Conservation (phyloP, 2,797 vertebrate genomes). For the Microctenopoma steveboyesi region DNA sequence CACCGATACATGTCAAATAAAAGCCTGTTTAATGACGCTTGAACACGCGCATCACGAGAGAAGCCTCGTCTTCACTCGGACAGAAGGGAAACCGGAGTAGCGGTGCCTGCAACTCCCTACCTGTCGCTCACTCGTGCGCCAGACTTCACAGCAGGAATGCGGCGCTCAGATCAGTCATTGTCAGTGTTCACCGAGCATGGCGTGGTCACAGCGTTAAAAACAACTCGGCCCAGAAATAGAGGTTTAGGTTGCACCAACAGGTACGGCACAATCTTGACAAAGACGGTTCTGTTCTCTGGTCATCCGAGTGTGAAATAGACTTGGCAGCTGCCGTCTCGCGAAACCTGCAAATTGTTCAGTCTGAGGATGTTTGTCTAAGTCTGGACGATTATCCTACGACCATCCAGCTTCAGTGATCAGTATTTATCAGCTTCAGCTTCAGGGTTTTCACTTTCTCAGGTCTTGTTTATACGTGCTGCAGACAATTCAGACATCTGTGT, state of each 20-base stretch:
- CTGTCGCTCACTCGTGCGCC: conserved; percentile 70
- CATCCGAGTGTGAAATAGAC: conserved; percentile 69
- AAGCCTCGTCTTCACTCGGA: conserved; percentile 25
- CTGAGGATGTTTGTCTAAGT: not conserved
- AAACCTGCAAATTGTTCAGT: conserved; percentile 16
- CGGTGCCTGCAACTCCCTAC: conserved; percentile 51
- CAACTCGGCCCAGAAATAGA: conserved; percentile 73
- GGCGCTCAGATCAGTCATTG: conserved; percentile 78
- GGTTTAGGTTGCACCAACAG: conserved; percentile 78
- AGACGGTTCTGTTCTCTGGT: conserved; percentile 59
- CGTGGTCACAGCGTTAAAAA: conserved; percentile 75
- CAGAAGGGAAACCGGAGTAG: conserved; percentile 54
- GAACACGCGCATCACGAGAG: not conserved
- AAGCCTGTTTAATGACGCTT: not conserved
- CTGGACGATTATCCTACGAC: conserved; percentile 3
- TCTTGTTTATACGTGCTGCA: conserved; percentile 4
- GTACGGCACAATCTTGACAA: conserved; percentile 63
- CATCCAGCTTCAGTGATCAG: not conserved
- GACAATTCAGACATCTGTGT: conserved; percentile 10
- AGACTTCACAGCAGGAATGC: conserved; percentile 82
- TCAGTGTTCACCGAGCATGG: conserved; percentile 78
- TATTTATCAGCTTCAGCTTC: conserved; percentile 12
- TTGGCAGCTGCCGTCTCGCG: conserved; percentile 45
- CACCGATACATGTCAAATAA: conserved; percentile 10
- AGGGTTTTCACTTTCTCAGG: not conserved